Base-by-base conservation (phyloP, 1,140 invertebrate genomes). In the Sminthurides bifidus region DNA sequence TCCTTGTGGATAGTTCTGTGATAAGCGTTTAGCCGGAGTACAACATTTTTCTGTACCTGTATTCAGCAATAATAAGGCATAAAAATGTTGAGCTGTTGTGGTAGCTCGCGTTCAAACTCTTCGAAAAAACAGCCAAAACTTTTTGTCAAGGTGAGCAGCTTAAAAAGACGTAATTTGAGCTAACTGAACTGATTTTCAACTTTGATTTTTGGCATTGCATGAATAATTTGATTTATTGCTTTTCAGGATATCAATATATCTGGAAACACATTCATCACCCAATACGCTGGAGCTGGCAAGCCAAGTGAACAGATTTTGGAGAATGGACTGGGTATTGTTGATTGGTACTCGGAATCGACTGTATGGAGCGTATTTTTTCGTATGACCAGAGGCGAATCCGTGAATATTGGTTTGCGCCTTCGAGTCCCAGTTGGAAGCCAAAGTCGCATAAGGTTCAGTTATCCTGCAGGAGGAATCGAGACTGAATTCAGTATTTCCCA, bases 231-330 rank as follows among this genome's bases (percentile, higher is more conserved):
- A n/a, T n/a, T n/a, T n/a, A n/a, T n/a, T n/a, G n/a, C n/a, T n/a
- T n/a, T n/a, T n/a, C n/a, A 38, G 50, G 44, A 33, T 10, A 53
- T 61, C n/a, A 52, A 55, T 3, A 31, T 58, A 17, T 40, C 45
- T 10, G 60, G 55, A 21, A 61, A 61, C 24, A 48, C 44, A 6
- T 61, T 58, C 30, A 44, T 61, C 10, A 53, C 54, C 2, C 19
- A 50, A 48, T 27, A 45, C 19, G 24, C 33, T 10, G n/a, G 26
- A 24, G 44, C 15, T n/a, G 44, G 43, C 15, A n/a, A 12, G 4
- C 15, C n/a, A 12, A 29, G n/a, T 0, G 55, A 61, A 37, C 30
- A 51, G 3, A 50, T 61, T 12, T 46, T 46, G n/a, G 30, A 53
- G 15, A 19, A 41, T 19, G 57, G 57, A 2, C 23, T 59, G 0